Evolutionary conservation across 2,888 invertebrate genomes (phyloP).

Genomic region (Dolomedes plantarius): DNA sequence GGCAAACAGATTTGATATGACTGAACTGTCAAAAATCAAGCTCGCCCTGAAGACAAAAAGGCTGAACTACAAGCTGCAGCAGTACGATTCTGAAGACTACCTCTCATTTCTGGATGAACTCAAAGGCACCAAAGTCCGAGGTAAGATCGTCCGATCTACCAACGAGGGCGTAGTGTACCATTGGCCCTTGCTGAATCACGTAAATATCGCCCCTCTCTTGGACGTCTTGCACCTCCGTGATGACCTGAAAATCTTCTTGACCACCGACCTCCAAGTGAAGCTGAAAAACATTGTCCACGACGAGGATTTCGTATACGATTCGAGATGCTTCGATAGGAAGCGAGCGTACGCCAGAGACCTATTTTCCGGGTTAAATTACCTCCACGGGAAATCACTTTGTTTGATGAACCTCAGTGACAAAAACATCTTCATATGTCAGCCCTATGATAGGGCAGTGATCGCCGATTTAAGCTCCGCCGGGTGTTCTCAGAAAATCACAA

Average conservation of each 20-base stretch:
- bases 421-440: slow-evolving; percentile 28
- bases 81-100: background rate
- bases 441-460: slow-evolving; percentile 44
- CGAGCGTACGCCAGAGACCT: slow-evolving; percentile 39
- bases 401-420: slow-evolving; percentile 52
- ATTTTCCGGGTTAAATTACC: slow-evolving; percentile 48
- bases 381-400: slow-evolving; percentile 35
- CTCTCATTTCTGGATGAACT: slow-evolving; percentile 37
- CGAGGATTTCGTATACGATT: slow-evolving; percentile 23
- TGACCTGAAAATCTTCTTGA: slow-evolving; percentile 30
- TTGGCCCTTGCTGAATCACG: slow-evolving; percentile 50
- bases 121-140: background rate
- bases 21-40: background rate
- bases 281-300: slow-evolving; percentile 32
- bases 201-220: slow-evolving; percentile 40
- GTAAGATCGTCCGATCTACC: slow-evolving; percentile 29
- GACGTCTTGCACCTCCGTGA: slow-evolving; percentile 37
- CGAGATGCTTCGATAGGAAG: slow-evolving; percentile 32
- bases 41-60: background rate
- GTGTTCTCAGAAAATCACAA: background rate
- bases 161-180: slow-evolving; percentile 55
- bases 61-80: background rate
- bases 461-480: slow-evolving; percentile 32
- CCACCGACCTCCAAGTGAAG: slow-evolving; percentile 6
- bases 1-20: background rate